Evolutionary conservation across 1,140 invertebrate genomes (phyloP).

Genomic region (Hestina assimilis): DNA sequence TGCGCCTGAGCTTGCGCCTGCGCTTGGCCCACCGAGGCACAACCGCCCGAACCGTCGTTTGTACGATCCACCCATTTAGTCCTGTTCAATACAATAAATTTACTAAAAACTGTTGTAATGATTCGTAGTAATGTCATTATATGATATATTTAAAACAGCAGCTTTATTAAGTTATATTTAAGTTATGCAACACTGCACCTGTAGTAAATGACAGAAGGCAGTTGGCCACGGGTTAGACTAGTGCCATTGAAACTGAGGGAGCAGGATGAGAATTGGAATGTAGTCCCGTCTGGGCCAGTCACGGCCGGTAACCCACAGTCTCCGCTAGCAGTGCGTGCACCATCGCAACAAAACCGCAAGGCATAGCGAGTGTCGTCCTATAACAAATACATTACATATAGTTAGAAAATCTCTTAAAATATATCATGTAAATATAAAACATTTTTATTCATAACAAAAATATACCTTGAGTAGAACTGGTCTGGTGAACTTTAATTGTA

Average conservation of each 20-base stretch:
- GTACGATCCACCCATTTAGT: conserved; percentile 12
- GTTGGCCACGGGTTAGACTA: conserved; percentile 94
- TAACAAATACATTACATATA: neutral
- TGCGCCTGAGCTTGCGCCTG: no score
- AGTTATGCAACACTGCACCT: conserved; percentile 44
- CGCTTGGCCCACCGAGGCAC: neutral
- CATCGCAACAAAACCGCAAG: conserved; percentile 91
- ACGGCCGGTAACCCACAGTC: conserved; percentile 92
- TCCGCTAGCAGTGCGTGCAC: conserved; percentile 95
- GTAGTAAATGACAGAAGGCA: conserved; percentile 95
- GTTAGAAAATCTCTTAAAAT: neutral
- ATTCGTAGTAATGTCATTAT: no score
- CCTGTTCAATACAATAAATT: neutral
- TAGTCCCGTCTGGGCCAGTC: conserved; percentile 94
- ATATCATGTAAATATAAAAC: neutral
- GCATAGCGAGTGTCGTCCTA: conserved; percentile 94
- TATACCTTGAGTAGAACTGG: conserved; percentile 90
- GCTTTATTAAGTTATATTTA: no score
- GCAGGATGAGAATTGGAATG: conserved; percentile 94
- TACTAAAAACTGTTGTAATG: no score
- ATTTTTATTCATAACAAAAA: neutral
- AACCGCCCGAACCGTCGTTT: neutral
- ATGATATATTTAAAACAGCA: no score
- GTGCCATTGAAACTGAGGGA: conserved; percentile 97
- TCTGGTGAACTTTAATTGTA: conserved; percentile 94